Base-by-base conservation (phyloP, 2,797 vertebrate genomes). In the Psittacula derbiana region DNA sequence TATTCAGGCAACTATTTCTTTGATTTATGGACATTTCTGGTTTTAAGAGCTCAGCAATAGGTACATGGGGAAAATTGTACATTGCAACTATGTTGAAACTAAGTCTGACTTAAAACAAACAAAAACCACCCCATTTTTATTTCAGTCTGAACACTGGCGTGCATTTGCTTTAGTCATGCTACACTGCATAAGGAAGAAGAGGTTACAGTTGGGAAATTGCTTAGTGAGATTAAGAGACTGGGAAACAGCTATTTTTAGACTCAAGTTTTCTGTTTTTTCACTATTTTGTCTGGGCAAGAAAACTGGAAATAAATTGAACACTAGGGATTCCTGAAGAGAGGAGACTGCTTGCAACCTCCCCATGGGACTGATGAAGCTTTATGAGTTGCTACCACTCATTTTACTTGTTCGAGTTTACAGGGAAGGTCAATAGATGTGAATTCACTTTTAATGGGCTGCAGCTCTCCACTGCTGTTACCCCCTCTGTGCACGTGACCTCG, bases 161-260 rank as follows among this genome's bases (percentile, higher is more conserved):
- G 16, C 14, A 13, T 92, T 83, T 73, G 8, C 24, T 67, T 86
- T 70, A 84, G 70, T 88, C 23, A 21, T 64, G 23, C 49, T 86
- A 33, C 4, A 8, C 43, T 75, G 50, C 20, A 17, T 60, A 82
- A 82, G 25, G 50, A 92, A 62, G 57, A 78, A 79, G 79, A 92
- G 33, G 50, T 78, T 86, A 27, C 46, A 76, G 58, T 60, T 78
- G 58, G 27, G 76, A 79, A 75, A 44, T 38, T 81, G n/a, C 85
- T 91, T 73, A 80, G 80, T 1, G 2, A 58, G 28, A 58, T 81
- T 55, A 83, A 88, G 52, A 81, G 65, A 81, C 50, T 49, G 53
- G 28, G 55, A 73, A 94, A 44, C 38, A 75, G 87, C 75, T 97
- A 92, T 95, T 93, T 95, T 91, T 93, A 94, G 81, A 50, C 52